Base-by-base conservation (phyloP, 1,140 invertebrate species). In the Spodoptera litura region DNA sequence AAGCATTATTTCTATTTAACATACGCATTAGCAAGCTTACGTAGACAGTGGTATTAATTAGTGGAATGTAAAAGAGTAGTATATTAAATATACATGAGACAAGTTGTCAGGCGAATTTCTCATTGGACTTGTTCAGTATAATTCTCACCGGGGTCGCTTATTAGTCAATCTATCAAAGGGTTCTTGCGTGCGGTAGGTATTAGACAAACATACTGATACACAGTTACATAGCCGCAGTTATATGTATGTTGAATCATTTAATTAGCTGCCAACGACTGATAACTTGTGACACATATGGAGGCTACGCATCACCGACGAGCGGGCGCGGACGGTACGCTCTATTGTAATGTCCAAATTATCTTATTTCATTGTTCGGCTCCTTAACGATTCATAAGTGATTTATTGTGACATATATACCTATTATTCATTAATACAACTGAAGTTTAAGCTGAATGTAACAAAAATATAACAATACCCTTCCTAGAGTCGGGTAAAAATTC, bases 91-190 rank as follows among this genome's bases (percentile, higher is more conserved):
- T 52, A 25, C 53, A 20, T 52, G 62, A 53, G 62, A 35, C 72
- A 58, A 77, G 49, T 79, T 79, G 78, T 76, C 66, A 72, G 73
- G 35, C 51, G 52, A 77, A 77, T 80, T 71, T 77, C 64, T 80
- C 73, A 83, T 87, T 78, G 81, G 73, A 77, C 79, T 80, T 83
- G 84, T 85, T 81, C 58, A 64, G 62, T 82, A 82, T 83, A 82
- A 85, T 87, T 87, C 76, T 76, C 75, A 76, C 82, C 72, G 83
- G 83, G 64, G 79, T 82, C 79, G 78, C 75, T 84, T 85, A 87
- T 83, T 84, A 85, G 81, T 83, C 79, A 84, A 88, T 84, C 79
- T 87, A 83, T 86, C 81, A 83, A 83, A 83, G 71, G 79, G 74
- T 80, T 82, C 71, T 83, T 77, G 83, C 83, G 83, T 83, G 85